These are phyloP conservation scores for Grantiella picta DNA, from an alignment of 2,113 vertebrate species.

Conservation along the genomic window DNA sequence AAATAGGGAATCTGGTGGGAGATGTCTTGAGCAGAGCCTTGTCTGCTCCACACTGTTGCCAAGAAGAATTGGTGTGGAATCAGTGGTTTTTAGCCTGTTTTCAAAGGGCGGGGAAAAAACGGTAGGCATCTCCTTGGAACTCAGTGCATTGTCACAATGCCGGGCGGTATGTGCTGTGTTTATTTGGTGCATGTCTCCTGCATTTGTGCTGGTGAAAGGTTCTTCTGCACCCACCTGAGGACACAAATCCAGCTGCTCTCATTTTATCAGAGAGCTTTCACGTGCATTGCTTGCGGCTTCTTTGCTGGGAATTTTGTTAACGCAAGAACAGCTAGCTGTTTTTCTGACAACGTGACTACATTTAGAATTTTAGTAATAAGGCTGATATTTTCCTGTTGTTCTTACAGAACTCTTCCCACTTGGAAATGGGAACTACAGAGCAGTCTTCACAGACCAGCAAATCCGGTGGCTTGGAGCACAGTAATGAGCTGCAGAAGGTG, in stretches of 20 bases:
- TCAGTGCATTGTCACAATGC: neutral
- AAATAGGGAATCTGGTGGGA: neutral
- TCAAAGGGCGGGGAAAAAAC: neutral
- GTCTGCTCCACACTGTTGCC: neutral
- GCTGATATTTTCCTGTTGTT: neutral
- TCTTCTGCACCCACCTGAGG: neutral
- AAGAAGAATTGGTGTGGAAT: neutral
- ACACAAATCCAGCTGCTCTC: neutral
- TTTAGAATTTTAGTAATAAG: neutral
- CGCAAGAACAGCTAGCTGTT: neutral
- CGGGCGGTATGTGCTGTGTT: accelerated
- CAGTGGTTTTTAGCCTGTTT: accelerated
- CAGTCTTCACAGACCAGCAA: conserved; percentile 56
- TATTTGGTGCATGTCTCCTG: neutral
- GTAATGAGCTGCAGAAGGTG: conserved; percentile 81
- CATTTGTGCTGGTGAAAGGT: neutral
- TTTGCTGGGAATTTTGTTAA: neutral
- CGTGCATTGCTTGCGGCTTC: neutral
- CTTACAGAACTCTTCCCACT: conserved; percentile 73
- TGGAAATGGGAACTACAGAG: conserved; percentile 40
- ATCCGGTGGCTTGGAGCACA: conserved; percentile 65
- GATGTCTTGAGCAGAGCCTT: neutral
- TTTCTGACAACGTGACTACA: accelerated
- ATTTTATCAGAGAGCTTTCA: neutral
- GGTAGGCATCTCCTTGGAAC: neutral